phyloP scores from a whole-genome alignment of 2,888 invertebrate species.

The Panzeria rudis region DNA sequence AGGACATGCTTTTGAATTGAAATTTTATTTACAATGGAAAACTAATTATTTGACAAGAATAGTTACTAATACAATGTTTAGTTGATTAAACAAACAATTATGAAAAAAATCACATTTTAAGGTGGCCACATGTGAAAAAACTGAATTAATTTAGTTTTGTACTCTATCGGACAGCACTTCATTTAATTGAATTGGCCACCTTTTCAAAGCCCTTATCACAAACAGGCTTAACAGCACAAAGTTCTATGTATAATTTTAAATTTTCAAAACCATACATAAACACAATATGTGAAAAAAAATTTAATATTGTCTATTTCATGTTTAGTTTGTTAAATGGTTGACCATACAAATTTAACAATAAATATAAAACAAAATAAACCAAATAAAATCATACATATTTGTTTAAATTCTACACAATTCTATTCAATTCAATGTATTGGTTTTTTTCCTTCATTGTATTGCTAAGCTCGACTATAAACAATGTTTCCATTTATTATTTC shows the following conservation, averaged over 20 bases:
- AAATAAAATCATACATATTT: constrained; percentile 19
- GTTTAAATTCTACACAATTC: constrained; percentile 19
- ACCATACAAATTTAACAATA: constrained; percentile 52
- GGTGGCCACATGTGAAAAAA: constrained; percentile 2
- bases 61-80: constrained; percentile 28
- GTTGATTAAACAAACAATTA: constrained; percentile 44
- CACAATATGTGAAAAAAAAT: constrained; percentile 39
- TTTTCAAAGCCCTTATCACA: background rate
- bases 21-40: constrained; percentile 47
- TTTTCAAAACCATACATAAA: constrained; percentile 2
- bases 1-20: constrained; percentile 33
- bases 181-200: constrained; percentile 10
- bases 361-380: constrained; percentile 14
- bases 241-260: constrained; percentile 25
- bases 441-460: background rate
- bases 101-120: background rate
- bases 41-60: constrained; percentile 54
- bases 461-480: constrained; percentile 19
- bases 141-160: background rate
- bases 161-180: background rate
- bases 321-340: constrained; percentile 63
- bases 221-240: background rate
- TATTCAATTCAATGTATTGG: background rate
- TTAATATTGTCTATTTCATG: constrained; percentile 49
- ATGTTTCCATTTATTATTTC: constrained; percentile 18